Evolutionary conservation across 1,140 invertebrate genomes (phyloP).

Genomic region (Calosoma granatense): DNA sequence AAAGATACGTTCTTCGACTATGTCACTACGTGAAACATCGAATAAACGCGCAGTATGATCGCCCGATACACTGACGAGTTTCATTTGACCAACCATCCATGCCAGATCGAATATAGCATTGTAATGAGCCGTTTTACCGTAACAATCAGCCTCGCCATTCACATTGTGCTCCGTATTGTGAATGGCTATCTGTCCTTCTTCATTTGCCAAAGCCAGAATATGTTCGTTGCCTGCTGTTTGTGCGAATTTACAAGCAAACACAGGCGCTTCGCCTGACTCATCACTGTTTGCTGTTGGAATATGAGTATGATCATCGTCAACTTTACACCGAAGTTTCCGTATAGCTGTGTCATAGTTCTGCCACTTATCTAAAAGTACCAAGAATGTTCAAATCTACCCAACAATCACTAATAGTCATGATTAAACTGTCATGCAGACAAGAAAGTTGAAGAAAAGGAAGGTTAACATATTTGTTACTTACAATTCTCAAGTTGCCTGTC

Average conservation of each 20-base stretch:
- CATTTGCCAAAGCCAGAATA: constrained; percentile 69
- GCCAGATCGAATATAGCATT: constrained; percentile 85
- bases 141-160: constrained; percentile 27
- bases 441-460: too few species aligned
- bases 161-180: constrained; percentile 35
- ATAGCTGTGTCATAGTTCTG: background rate
- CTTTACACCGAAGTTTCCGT: background rate
- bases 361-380: background rate
- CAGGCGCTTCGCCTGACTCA: constrained; percentile 36
- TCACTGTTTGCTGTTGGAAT: background rate
- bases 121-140: constrained; percentile 54
- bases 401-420: too few species aligned
- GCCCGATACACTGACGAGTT: constrained; percentile 72
- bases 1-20: constrained; percentile 46
- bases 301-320: background rate
- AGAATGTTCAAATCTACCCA: background rate
- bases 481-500: constrained; percentile 14
- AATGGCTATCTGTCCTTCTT: constrained; percentile 65
- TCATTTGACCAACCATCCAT: constrained; percentile 66
- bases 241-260: constrained; percentile 55
- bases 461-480: constrained; percentile 1
- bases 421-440: too few species aligned
- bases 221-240: constrained; percentile 49
- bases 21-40: constrained; percentile 51
- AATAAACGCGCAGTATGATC: constrained; percentile 71